phyloP scores from a whole-genome alignment of 2,888 invertebrate genomes.

The Sylvicola cinctus region DNA sequence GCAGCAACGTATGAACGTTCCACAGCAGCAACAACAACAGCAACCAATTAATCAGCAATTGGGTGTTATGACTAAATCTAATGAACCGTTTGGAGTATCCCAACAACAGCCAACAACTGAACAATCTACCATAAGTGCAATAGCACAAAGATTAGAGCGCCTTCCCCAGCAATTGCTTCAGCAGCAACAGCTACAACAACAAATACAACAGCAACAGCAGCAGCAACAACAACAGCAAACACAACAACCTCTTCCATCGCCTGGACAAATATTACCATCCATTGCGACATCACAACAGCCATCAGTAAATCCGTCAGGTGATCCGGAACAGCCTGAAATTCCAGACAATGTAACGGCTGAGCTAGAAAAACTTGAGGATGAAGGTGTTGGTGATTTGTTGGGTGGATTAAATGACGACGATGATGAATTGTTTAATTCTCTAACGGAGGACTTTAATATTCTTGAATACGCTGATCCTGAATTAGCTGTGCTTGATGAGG shows the following conservation, averaged over 20 bases:
- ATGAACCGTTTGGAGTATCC: too few species aligned
- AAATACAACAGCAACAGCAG: constrained; percentile 12
- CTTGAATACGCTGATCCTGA: constrained; percentile 91
- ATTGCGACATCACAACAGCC: background rate
- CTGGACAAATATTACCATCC: constrained; percentile 11
- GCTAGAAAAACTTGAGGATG: constrained; percentile 42
- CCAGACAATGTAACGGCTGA: constrained; percentile 47
- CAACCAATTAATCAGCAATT: constrained; percentile 1
- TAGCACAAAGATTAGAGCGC: constrained; percentile 2
- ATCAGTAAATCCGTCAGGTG: background rate
- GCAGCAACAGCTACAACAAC: constrained; percentile 18
- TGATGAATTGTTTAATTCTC: constrained; percentile 54
- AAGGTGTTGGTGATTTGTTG: constrained; percentile 45
- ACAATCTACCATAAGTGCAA: constrained; percentile 4
- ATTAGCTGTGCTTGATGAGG: constrained; percentile 56
- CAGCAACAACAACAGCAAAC: constrained; percentile 21
- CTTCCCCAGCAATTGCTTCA: constrained; percentile 5
- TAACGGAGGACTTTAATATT: constrained; percentile 80
- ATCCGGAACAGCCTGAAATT: constrained; percentile 31
- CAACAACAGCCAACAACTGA: constrained; percentile 1
- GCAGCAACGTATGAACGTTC: constrained; percentile 6
- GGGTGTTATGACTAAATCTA: too few species aligned
- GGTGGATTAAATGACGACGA: constrained; percentile 74
- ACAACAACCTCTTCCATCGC: constrained; percentile 5
- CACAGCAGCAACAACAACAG: constrained; percentile 6